phyloP scores from a whole-genome alignment of 2,113 vertebrate species.

The Vicugna pacos region DNA sequence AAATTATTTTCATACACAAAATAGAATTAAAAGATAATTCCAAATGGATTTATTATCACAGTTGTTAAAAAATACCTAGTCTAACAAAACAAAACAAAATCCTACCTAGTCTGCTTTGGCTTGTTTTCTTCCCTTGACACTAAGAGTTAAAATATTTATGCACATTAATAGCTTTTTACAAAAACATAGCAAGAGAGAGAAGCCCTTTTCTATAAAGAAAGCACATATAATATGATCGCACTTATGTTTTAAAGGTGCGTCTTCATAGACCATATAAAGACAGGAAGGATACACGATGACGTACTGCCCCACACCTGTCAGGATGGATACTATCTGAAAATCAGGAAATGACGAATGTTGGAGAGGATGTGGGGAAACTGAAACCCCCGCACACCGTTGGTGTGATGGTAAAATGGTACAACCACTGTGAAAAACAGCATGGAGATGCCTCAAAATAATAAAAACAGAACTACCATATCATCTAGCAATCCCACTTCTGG shows the following conservation, averaged over 20 bases:
- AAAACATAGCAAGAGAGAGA: background rate
- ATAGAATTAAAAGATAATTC: background rate
- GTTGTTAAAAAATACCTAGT: background rate
- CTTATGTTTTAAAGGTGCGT: background rate
- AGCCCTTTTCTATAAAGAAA: background rate
- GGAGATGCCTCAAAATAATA: background rate
- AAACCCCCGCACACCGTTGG: background rate
- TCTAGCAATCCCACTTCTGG: background rate
- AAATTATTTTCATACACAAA: background rate
- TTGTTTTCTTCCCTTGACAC: background rate
- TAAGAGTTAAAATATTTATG: constrained; percentile 17
- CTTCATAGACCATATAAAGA: background rate
- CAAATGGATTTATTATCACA: background rate
- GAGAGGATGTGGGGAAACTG: background rate
- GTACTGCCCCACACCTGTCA: background rate
- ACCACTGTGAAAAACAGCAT: background rate
- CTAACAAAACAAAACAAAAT: background rate
- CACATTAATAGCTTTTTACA: background rate
- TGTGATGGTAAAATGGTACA: background rate
- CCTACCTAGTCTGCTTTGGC: background rate
- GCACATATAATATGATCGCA: background rate
- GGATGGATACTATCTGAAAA: background rate
- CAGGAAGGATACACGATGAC: background rate
- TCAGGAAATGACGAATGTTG: background rate
- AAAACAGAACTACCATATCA: background rate